phyloP scores from a whole-genome alignment of 2,797 vertebrate genomes.

The Enteromius mattozi region DNA sequence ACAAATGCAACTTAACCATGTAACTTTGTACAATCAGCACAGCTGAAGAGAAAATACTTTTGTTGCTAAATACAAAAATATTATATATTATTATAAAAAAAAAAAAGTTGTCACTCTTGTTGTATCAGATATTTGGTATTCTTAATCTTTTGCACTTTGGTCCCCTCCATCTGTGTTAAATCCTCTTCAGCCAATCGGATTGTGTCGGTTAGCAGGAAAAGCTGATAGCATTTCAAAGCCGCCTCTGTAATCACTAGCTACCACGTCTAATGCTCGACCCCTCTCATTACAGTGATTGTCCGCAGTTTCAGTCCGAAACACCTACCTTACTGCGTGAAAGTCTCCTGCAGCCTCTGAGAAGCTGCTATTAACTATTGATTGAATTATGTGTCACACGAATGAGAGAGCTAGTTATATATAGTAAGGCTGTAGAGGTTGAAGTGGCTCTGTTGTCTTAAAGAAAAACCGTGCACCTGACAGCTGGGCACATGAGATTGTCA shows the following conservation, averaged over 20 bases:
- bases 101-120: neutral
- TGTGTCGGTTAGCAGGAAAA: conserved; percentile 1
- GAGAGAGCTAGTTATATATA: conserved; percentile 35
- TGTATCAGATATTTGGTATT: conserved; percentile 17
- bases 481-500: neutral
- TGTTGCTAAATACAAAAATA: too few species aligned
- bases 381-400: conserved; percentile 5
- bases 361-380: conserved; percentile 36
- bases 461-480: conserved; percentile 51
- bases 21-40: neutral
- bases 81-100: too few species aligned
- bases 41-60: neutral
- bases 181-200: conserved; percentile 42
- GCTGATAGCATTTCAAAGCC: conserved; percentile 22
- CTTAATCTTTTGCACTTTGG: conserved; percentile 44
- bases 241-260: conserved; percentile 37
- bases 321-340: neutral
- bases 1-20: neutral
- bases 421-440: conserved; percentile 17
- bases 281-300: conserved; percentile 33
- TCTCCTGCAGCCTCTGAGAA: neutral
- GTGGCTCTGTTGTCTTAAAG: conserved; percentile 41
- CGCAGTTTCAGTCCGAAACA: neutral
- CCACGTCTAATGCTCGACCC: neutral
- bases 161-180: conserved; percentile 43